These are phyloP conservation scores for Aleiodes sp. DNA, from an alignment of 1,140 invertebrate species.

Conservation along the genomic window DNA sequence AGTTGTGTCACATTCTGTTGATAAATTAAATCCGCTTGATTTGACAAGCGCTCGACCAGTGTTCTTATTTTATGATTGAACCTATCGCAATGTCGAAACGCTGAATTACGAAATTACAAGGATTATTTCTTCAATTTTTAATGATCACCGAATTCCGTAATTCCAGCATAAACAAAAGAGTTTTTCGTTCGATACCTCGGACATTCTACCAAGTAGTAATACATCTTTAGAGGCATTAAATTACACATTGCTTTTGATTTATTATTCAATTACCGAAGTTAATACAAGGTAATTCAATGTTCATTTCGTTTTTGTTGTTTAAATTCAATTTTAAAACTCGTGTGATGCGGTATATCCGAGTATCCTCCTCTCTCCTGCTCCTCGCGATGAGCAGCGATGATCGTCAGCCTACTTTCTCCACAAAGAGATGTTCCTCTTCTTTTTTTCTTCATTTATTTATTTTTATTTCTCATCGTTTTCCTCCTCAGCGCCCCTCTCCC, in stretches of 20 bases:
- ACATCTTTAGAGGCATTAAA: neutral
- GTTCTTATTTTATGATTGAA: no score
- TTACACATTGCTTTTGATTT: neutral
- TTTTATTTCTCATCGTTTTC: neutral
- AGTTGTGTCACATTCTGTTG: no score
- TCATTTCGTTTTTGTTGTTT: no score
- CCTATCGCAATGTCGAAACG: no score
- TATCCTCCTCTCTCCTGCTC: neutral
- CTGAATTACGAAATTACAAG: no score
- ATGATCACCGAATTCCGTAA: no score
- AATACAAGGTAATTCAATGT: neutral
- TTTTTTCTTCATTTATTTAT: neutral
- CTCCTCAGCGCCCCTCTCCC: slow-evolving; percentile 16
- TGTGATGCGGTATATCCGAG: neutral
- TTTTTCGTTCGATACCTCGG: neutral
- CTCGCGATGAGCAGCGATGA: neutral
- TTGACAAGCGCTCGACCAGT: no score
- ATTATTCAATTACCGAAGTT: neutral
- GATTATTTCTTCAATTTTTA: no score
- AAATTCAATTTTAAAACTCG: no score
- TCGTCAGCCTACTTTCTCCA: slow-evolving; percentile 36
- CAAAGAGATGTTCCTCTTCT: slow-evolving; percentile 14
- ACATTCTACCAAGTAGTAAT: neutral
- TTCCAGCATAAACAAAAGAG: no score
- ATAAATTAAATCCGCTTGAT: no score